Conservation (phyloP, 2,113 vertebrate species). For the Callocephalon fimbriatum region DNA sequence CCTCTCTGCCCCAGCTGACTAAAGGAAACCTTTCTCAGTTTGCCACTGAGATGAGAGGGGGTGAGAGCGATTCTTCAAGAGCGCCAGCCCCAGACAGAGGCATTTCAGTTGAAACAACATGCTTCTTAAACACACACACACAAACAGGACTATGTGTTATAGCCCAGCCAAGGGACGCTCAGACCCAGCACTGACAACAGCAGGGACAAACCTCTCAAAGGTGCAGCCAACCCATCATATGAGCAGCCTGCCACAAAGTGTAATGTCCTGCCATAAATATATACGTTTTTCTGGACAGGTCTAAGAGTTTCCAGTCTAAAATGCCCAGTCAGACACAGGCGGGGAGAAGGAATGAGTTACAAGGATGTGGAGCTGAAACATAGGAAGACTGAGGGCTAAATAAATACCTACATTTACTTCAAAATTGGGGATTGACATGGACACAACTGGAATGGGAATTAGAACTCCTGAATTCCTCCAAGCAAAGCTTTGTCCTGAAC, state of each 20-base stretch:
- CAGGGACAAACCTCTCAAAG: neutral
- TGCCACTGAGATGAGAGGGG: constrained; percentile 12
- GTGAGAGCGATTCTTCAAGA: neutral
- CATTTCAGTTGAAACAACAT: neutral
- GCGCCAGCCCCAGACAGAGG: neutral
- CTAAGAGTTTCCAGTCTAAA: neutral
- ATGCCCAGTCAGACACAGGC: neutral
- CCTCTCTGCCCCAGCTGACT: constrained; percentile 22
- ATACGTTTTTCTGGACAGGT: neutral
- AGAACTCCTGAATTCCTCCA: neutral
- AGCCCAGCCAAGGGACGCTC: neutral
- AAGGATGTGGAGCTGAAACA: neutral
- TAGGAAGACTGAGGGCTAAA: neutral
- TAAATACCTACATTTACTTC: neutral
- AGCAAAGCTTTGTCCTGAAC: neutral
- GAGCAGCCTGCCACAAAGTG: neutral
- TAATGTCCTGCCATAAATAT: neutral
- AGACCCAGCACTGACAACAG: neutral
- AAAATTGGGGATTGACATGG: neutral
- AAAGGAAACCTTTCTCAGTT: constrained; percentile 46
- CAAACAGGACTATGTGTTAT: neutral
- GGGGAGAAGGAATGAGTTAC: neutral
- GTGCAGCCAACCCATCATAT: neutral
- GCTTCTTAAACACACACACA: neutral
- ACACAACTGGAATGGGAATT: neutral